These are phyloP conservation scores for Telmatherina bonti DNA, from an alignment of 2,797 vertebrate species.

Conservation along the genomic window DNA sequence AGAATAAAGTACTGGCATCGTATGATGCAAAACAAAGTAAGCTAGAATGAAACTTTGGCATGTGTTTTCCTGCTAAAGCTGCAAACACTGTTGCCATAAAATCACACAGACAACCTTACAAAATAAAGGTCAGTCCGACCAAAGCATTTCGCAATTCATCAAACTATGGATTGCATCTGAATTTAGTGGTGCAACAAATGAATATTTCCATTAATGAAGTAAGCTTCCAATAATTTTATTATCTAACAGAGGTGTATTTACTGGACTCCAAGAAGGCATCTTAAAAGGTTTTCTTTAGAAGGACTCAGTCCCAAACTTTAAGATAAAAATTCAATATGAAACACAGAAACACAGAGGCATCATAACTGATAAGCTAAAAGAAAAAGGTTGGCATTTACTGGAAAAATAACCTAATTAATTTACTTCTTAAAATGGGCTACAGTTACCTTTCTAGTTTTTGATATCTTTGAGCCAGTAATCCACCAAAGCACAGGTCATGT, in stretches of 20 bases:
- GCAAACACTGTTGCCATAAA: not conserved
- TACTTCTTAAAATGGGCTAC: no score
- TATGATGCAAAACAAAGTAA: not conserved
- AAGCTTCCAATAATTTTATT: not conserved
- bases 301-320: not conserved
- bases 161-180: no score
- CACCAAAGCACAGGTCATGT: not conserved
- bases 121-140: no score
- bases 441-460: no score
- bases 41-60: not conserved
- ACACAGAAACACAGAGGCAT: not conserved
- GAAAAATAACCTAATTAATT: no score
- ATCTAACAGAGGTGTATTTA: not conserved
- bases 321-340: not conserved
- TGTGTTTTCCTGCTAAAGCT: no score
- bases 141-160: no score
- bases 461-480: not conserved
- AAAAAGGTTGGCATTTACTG: no score
- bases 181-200: not conserved
- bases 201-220: not conserved
- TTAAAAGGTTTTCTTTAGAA: not conserved
- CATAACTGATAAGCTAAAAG: not conserved
- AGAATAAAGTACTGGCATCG: not conserved
- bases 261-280: not conserved
- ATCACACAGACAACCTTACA: no score